Conservation (phyloP, 2,888 invertebrate species). For the Ephialtes manifestator region DNA sequence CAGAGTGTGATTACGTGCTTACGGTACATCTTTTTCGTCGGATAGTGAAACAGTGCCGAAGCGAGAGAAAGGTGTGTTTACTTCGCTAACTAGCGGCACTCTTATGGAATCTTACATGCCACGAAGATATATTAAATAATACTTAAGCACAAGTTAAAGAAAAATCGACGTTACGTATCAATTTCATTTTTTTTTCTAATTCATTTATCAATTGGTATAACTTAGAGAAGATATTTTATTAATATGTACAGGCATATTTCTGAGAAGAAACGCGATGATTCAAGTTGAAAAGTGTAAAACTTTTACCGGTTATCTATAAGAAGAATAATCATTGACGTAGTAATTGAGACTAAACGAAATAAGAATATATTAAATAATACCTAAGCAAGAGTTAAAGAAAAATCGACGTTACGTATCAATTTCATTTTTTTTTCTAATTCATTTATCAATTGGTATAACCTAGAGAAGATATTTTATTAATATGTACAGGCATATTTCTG, state of each 20-base stretch:
- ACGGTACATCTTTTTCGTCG: slow-evolving; percentile 31
- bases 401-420: too few relatives aligned
- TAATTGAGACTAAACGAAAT: slow-evolving; percentile 7
- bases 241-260: background rate
- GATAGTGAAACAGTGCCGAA: slow-evolving; percentile 17
- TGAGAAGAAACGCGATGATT: background rate
- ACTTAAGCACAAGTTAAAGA: too few relatives aligned
- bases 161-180: too few relatives aligned
- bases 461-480: too few relatives aligned
- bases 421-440: too few relatives aligned
- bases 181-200: too few relatives aligned
- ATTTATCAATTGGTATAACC: too few relatives aligned
- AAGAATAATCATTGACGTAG: slow-evolving; percentile 3
- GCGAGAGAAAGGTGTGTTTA: slow-evolving; percentile 19
- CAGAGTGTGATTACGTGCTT: slow-evolving; percentile 22
- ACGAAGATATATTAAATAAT: too few relatives aligned
- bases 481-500: background rate
- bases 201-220: too few relatives aligned
- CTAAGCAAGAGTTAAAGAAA: too few relatives aligned
- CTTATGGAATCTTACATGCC: background rate
- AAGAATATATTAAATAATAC: too few relatives aligned
- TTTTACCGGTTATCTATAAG: background rate
- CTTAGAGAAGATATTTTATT: too few relatives aligned
- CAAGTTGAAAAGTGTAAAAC: background rate
- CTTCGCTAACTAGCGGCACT: background rate